Base-by-base conservation (phyloP, 2,797 vertebrate species). In the Iguana delicatissima region DNA sequence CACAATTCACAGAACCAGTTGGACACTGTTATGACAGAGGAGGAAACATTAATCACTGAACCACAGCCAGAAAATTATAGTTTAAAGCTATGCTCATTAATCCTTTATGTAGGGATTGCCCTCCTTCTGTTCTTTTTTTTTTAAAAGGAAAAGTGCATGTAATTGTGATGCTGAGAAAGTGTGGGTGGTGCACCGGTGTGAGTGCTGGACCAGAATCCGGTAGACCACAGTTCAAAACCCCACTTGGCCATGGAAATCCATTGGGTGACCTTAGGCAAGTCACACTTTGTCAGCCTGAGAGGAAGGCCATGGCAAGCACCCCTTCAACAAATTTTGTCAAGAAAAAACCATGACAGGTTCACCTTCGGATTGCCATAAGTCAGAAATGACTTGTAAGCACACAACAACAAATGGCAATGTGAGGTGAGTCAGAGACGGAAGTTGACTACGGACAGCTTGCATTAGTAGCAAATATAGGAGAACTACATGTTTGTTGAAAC, bases 41-140 rank as follows among this genome's bases (percentile, higher is more conserved):
- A 94, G 92, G 93, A 95, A 95, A 92, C 87, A 86, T 91, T 86
- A 91, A 95, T 90, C 94, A 91, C 92, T 91, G 94, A 93, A 87
- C 90, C 89, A 38, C 87, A 91, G 93, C 90, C 85, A 89, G 87
- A 86, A 94, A 94, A 92, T 91, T 84, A 74, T 93, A 93, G 84
- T 89, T 94, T 95, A 89, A 87, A n/a, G 89, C 89, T 93, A 92
- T 94, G 94, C 86, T 89, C 91, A 94, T 82, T 20, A 93, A 94
- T 93, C 91, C 62, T 87, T 84, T 32, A 77, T 86, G 92, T 91
- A 92, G 84, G 0, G 84, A 73, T 69, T 74, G 46, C 6, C 32
- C 55, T 18, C 59, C 4, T 20, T 20, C 55, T 16, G 0, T 35
- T 46, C 14, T 81, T 3, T 46, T 38, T 42, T 35, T n/a, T 72